Conservation (phyloP, 2,113 vertebrate genomes). For the Ictalurus punctatus region DNA sequence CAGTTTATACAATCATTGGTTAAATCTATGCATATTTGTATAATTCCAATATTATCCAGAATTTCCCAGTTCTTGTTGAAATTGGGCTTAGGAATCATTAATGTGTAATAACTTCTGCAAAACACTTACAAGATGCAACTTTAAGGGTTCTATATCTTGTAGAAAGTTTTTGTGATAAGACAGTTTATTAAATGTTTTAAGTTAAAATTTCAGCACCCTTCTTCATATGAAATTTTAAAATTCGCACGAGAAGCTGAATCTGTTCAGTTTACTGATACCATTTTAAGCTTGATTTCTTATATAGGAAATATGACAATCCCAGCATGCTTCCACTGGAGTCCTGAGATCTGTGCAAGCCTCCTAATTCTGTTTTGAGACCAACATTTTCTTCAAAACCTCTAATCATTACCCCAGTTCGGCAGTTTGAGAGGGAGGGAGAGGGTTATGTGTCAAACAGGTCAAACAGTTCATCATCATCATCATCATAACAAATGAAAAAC, state of each 20-base stretch:
- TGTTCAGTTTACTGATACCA: neutral
- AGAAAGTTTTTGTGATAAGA: neutral
- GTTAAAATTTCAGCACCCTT: neutral
- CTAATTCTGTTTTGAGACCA: conserved; percentile 64
- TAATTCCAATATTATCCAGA: neutral
- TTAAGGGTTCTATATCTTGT: neutral
- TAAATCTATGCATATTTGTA: neutral
- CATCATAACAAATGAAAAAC: neutral
- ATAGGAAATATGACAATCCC: neutral
- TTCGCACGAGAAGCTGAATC: neutral
- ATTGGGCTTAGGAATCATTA: neutral
- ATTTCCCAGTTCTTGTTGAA: neutral
- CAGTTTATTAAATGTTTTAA: neutral
- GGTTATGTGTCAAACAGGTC: conserved; percentile 18
- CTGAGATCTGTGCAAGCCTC: conserved; percentile 63
- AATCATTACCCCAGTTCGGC: conserved; percentile 70
- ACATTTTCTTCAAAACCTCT: conserved; percentile 57
- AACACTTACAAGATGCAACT: neutral
- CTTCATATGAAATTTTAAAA: neutral
- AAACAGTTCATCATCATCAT: conserved; percentile 9
- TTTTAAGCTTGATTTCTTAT: neutral
- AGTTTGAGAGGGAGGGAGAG: conserved; percentile 44
- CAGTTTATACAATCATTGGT: neutral
- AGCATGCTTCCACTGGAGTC: conserved; percentile 15
- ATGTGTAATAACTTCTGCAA: neutral